Evolutionary conservation across 2,888 invertebrate species (phyloP).

Genomic region (Trichopria drosophilae): DNA sequence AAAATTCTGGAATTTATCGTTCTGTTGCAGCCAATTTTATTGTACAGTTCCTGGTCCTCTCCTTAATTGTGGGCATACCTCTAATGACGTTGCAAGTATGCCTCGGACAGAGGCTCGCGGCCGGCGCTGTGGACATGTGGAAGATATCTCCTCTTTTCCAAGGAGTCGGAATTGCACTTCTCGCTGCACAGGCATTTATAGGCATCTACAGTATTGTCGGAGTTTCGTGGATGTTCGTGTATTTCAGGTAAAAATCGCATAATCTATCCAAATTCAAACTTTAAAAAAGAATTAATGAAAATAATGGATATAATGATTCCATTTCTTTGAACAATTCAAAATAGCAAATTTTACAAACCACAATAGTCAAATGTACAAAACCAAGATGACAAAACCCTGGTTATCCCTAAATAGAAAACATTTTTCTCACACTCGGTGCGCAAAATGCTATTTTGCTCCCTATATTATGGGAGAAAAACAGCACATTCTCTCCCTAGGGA

Average conservation of each 20-base stretch:
- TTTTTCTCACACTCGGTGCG: no score
- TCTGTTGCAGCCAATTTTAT: constrained; percentile 73
- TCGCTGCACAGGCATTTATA: constrained; percentile 77
- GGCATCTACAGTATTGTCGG: constrained; percentile 87
- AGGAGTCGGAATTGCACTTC: constrained; percentile 83
- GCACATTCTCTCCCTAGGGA: no score
- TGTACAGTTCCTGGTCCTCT: constrained; percentile 83
- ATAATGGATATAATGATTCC: no score
- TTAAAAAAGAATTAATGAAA: no score
- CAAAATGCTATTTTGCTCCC: no score
- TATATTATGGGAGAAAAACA: no score
- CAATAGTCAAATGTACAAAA: no score
- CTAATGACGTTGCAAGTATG: constrained; percentile 82
- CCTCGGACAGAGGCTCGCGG: constrained; percentile 80
- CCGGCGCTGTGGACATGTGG: constrained; percentile 92
- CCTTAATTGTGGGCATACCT: constrained; percentile 80
- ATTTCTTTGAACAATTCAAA: no score
- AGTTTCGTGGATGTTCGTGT: constrained; percentile 89
- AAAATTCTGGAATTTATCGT: neutral
- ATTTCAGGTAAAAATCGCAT: constrained; percentile 62
- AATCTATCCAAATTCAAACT: no score
- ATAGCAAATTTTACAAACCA: no score
- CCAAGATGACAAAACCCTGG: no score
- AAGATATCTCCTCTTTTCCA: constrained; percentile 88
- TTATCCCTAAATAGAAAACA: no score